A percentile compares a stretch with the other conserved stretches of the same genome.
These are phyloP conservation scores for Phasia obesa DNA, from an alignment of 2,888 invertebrate species.

Conservation along the genomic window DNA sequence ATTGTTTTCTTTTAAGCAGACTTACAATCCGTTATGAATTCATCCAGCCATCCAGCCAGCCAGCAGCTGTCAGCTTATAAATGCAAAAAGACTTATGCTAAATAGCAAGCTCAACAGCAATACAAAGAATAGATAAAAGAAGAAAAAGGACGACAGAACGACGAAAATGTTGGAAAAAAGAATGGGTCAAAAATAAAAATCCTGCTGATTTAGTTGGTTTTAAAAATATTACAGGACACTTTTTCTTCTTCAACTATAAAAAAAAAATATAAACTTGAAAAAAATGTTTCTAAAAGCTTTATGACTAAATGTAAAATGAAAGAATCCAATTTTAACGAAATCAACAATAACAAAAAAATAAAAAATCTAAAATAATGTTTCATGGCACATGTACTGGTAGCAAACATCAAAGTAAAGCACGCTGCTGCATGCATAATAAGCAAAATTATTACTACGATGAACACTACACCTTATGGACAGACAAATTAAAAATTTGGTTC, in stretches of 20 bases:
- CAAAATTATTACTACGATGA: conserved; percentile 16
- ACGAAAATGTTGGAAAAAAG: neutral
- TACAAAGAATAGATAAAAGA: neutral
- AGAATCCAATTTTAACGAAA: conserved; percentile 13
- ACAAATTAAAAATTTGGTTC: neutral
- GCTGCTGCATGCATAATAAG: conserved; percentile 44
- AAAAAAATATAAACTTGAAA: neutral
- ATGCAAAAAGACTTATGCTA: conserved; percentile 61
- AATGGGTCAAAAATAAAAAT: conserved; percentile 24
- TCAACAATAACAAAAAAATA: neutral
- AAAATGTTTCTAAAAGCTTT: neutral
- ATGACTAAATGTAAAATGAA: neutral
- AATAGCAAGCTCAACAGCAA: conserved; percentile 45
- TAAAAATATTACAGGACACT: conserved; percentile 25
- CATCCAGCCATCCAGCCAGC: conserved; percentile 32
- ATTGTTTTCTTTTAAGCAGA: conserved; percentile 4
- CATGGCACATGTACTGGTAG: neutral
- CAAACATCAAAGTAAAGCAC: neutral
- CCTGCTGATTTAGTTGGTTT: conserved; percentile 44
- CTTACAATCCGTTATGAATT: neutral
- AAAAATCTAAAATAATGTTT: neutral
- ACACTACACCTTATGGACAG: neutral
- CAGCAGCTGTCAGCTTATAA: conserved; percentile 65
- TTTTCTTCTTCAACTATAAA: neutral
- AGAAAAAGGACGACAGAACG: neutral